Evolutionary conservation across 2,888 invertebrate genomes (phyloP), one percentile per base, ranked within the genome.

Genomic region (Lumbricus terrestris): DNA sequence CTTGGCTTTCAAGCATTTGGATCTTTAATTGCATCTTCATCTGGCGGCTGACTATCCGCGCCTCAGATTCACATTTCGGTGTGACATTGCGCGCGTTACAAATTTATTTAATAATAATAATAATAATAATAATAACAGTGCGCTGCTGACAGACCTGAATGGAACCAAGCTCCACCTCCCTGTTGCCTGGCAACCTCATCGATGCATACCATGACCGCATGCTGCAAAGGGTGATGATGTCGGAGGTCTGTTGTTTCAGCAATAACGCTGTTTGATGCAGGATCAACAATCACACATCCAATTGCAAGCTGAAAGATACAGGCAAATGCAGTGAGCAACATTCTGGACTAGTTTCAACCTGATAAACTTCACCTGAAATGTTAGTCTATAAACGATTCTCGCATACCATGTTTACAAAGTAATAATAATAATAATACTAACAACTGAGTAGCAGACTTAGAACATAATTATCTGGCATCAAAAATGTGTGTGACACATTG

Each of bases 121-220:
- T n/a, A n/a, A n/a, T n/a, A n/a, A n/a, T n/a, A n/a, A n/a, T n/a
- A n/a, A n/a, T n/a, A n/a, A n/a, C n/a, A 38, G 11, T 23, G 34
- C 88, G 34, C 88, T 35, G 23, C n/a, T 35, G 29, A 35, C 37
- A 33, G 29, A 89, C 90, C 90, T 90, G 83, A 35, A 23, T 38
- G 37, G 18, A 29, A 0, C 23, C 88, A 91, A n/a, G 91, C 88
- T n/a, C 90, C 91, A 6, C 97, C 97, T 0, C 96, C 96, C 95
- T 98, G 98, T 13, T 96, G 96, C 93, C 96, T 96, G 0, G 98
- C 97, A 6, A 98, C 97, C 92, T 97, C 96, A 95, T 98, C 98
- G 90, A 98, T 96, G 20, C 97, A 97, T 69, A 97, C 95, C 97
- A 98, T 98, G 0, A 96, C 95, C 8, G 97, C 96, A 95, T 99